Base-by-base conservation (phyloP, 2,888 invertebrate genomes). In the Heliconius cydno region DNA sequence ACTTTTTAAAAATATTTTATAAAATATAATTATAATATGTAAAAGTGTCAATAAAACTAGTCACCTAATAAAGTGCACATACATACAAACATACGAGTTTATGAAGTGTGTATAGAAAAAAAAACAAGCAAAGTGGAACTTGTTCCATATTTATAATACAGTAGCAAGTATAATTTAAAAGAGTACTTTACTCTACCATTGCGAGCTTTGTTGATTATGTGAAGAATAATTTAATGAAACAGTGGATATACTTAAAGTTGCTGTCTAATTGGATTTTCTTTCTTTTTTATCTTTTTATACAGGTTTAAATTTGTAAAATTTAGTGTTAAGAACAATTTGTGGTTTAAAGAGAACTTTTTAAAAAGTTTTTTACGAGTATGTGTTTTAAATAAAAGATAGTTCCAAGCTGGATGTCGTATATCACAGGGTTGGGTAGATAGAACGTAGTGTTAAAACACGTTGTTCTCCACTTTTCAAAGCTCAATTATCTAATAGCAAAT, bases 61-160 rank as follows among this genome's bases (percentile, higher is more conserved):
- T 60, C 60, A 73, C 73, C 34, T 57, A 73, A 73, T 73, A 73
- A 60, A 34, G 60, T 60, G 60, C 60, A 28, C 57, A 38, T 73
- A 28, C 57, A 38, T 73, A 57, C n/a, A 60, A 22, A 60, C 60
- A 60, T 52, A 19, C 2, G 19, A 52, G 52, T 52, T 7, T 52
- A 19, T 52, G 52, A 60, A 60, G n/a, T 60, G 3, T 60, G 34
- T 73, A 73, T 73, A 60, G 60, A 60, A 60, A 73, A 73, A 34
- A 70, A 60, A 60, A 25, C n/a, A 60, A 60, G 52, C 65, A 63
- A 72, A 77, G 77, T 65, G 72, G 65, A n/a, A 74, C 78, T 78
- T 73, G 78, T 74, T 78, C 78, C 71, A 78, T 66, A 73, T 66
- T 73, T 66, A 73, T 78, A 73, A 67, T 74, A 74, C 73, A 73